Conservation (phyloP, 2,113 vertebrate genomes). For the Hydrolagus affinis region DNA sequence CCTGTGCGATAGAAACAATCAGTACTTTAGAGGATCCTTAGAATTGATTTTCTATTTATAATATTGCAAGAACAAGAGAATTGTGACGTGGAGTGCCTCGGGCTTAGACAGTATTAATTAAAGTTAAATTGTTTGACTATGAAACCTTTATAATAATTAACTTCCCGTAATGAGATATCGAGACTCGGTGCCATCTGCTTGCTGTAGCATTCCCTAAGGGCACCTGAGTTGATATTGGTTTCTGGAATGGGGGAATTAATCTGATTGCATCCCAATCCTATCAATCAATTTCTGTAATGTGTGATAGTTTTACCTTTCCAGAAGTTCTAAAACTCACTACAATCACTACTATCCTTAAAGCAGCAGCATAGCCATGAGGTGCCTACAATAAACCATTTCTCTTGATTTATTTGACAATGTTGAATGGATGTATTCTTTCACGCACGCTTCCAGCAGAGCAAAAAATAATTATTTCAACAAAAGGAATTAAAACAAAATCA, state of each 20-base stretch:
- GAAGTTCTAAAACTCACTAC: background rate
- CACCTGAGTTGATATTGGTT: background rate
- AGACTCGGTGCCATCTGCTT: background rate
- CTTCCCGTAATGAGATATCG: background rate
- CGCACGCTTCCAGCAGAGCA: too few species aligned
- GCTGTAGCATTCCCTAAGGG: background rate
- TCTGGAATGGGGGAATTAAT: background rate
- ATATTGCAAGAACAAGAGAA: background rate
- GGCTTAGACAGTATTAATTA: conserved; percentile 4
- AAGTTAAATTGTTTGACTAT: background rate
- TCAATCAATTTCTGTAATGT: background rate
- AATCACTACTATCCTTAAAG: background rate
- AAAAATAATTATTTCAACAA: too few species aligned
- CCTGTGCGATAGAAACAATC: conserved; percentile 50
- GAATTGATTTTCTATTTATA: background rate
- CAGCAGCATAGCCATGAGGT: background rate
- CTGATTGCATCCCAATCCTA: background rate
- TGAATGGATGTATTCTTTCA: too few species aligned
- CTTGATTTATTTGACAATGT: too few species aligned
- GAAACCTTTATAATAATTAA: background rate
- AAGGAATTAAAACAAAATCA: too few species aligned
- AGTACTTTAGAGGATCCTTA: background rate
- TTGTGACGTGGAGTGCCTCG: conserved; percentile 11
- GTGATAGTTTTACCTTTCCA: background rate
- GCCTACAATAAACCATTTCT: background rate